A percentile compares a stretch with the other conserved stretches of the same genome.
These are phyloP conservation scores for Crotalus tigris DNA, from an alignment of 2,113 vertebrate species.

Conservation along the genomic window DNA sequence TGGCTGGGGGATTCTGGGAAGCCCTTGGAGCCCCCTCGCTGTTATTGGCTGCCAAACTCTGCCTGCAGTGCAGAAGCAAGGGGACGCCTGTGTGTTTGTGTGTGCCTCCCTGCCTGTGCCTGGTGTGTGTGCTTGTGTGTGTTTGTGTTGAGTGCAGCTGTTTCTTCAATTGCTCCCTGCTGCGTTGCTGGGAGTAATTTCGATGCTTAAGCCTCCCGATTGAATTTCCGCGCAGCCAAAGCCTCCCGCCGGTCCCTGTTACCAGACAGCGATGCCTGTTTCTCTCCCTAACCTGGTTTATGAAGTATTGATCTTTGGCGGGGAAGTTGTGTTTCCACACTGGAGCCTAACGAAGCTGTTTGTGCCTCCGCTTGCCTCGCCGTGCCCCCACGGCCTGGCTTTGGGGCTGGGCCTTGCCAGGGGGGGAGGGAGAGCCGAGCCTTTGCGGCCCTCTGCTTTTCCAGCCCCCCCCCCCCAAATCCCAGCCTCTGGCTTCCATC, in stretches of 20 bases:
- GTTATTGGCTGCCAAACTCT: not conserved
- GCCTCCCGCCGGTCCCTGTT: slow-evolving; percentile 17
- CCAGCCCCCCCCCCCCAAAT: too few species aligned
- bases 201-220: slow-evolving; percentile 20
- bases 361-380: not conserved
- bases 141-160: not conserved
- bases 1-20: not conserved
- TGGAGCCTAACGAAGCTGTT: not conserved
- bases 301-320: not conserved
- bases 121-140: not conserved
- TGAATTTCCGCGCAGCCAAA: slow-evolving; percentile 25
- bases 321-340: not conserved
- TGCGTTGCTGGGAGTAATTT: slow-evolving; percentile 28
- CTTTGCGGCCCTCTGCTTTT: too few species aligned
- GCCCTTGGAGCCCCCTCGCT: not conserved
- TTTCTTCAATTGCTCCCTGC: not conserved
- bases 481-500: too few species aligned
- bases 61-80: fast-evolving
- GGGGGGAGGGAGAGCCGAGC: too few species aligned
- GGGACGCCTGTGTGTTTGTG: not conserved
- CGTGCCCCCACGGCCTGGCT: not conserved
- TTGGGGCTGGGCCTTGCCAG: not conserved
- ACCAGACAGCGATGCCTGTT: not conserved
- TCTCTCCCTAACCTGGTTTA: not conserved
- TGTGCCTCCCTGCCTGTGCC: not conserved